Base-by-base conservation (phyloP, 2,113 vertebrate genomes). In the Dasypus novemcinctus region DNA sequence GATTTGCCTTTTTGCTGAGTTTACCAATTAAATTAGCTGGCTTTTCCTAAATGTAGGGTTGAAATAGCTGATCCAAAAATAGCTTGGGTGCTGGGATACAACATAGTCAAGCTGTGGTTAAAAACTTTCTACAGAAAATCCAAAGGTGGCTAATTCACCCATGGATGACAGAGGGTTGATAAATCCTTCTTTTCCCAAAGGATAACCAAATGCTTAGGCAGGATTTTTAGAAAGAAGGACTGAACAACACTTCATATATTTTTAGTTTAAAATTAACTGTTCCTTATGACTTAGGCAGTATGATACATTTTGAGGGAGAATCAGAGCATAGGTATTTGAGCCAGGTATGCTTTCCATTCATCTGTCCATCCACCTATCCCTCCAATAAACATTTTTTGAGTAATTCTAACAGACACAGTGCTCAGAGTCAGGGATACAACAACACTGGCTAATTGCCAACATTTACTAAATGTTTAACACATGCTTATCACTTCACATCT, bases 21-120 rank as follows among this genome's bases (percentile, higher is more conserved):
- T 81, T 75, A 89, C 79, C 71, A 86, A 80, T 94, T 80, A 95
- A 95, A 87, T 95, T 61, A 83, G 69, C 27, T 91, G 36, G 76
- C 23, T 90, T 92, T 90, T 95, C 33, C 46, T 95, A 75, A 97
- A 54, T 94, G 85, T 23, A 61, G 85, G 80, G 90, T 90, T 96
- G 88, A 91, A 68, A 61, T 36, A 91, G 59, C 38, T 93, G 93
- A 92, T 41, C 81, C 78, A 95, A 63, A 95, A 96, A 93, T 84
- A 96, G 78, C 86, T 31, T 57, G 64, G 36, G 79, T 92, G 8
- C 46, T 69, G 36, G 68, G 75, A 57, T 61, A 69, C 66, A 49
- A 69, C 49, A 95, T 13, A 90, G 90, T 93, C 68, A 85, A 71
- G 75, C 4, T 36, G 4, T 76, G 75, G 96, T 89, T 91, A 80